Evolutionary conservation across 2,797 vertebrate species (phyloP).

Genomic region (Urosaurus nigricauda): DNA sequence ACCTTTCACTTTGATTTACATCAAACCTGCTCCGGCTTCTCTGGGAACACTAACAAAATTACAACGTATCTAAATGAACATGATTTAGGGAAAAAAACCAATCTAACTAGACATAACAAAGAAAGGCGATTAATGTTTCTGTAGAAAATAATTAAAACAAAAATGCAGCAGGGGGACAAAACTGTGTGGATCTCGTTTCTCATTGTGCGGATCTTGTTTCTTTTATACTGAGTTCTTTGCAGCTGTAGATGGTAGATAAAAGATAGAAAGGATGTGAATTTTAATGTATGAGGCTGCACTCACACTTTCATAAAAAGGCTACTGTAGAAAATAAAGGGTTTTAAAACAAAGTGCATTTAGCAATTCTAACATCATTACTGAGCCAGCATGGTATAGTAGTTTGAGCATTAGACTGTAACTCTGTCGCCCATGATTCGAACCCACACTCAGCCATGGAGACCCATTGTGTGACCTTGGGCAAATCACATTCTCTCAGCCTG

Average conservation of each 20-base stretch:
- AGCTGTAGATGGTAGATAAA: not conserved
- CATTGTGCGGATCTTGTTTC: not conserved
- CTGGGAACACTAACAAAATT: conserved; percentile 5
- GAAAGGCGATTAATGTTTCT: conserved; percentile 11
- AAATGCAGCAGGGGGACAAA: not conserved
- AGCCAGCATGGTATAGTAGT: too few relatives aligned
- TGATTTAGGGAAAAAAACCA: too few relatives aligned
- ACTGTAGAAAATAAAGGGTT: not conserved
- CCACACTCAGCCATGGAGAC: too few relatives aligned
- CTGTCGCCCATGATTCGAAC: too few relatives aligned
- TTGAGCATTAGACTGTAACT: too few relatives aligned
- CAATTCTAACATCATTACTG: too few relatives aligned
- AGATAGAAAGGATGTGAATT: not conserved
- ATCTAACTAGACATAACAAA: not conserved
- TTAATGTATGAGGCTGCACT: not conserved
- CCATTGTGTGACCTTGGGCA: too few relatives aligned
- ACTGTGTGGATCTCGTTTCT: not conserved
- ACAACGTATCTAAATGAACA: not conserved
- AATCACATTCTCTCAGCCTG: too few relatives aligned
- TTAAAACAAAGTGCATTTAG: not conserved
- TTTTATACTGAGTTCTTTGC: not conserved
- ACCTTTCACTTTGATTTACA: conserved; percentile 12
- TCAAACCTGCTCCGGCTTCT: conserved; percentile 6
- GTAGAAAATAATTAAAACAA: not conserved
- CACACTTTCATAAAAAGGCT: not conserved